Percentiles rank a stretch among this genome's conserved stretches.
phyloP scores from a whole-genome alignment of 2,888 invertebrate genomes.

The Spatulosminthurus flaviceps region DNA sequence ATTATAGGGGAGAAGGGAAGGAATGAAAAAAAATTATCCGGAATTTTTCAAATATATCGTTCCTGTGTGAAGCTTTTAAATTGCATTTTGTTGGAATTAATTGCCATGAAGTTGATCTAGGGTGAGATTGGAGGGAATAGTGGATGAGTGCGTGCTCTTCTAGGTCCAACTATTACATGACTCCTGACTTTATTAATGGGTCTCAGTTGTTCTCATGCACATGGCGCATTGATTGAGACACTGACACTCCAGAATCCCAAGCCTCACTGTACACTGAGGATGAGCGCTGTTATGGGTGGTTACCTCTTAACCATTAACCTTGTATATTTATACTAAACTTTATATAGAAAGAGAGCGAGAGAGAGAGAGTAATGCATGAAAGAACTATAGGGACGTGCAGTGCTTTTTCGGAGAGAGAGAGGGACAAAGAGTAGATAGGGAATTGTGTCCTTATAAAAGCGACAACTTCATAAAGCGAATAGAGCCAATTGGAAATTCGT shows the following conservation, averaged over 20 bases:
- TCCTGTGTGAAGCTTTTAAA: not conserved
- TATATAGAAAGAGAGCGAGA: not conserved
- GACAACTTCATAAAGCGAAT: constrained; percentile 31
- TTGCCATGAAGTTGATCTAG: constrained; percentile 18
- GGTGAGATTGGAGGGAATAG: constrained; percentile 5
- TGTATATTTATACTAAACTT: not conserved
- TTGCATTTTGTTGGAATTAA: constrained; percentile 3
- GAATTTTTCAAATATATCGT: not conserved
- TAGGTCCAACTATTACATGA: constrained; percentile 20
- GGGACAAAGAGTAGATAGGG: too few species aligned
- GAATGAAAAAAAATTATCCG: not conserved
- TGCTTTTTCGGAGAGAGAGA: not conserved
- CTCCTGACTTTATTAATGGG: constrained; percentile 45
- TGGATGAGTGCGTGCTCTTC: constrained; percentile 19
- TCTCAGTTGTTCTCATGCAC: constrained; percentile 31
- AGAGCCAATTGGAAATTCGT: constrained; percentile 35
- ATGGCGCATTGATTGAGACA: constrained; percentile 44
- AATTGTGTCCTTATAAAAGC: not conserved
- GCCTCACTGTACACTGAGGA: too few species aligned
- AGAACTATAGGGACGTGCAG: too few species aligned
- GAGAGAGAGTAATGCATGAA: not conserved
- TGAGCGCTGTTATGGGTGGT: not conserved
- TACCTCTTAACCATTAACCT: not conserved
- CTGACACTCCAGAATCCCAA: not conserved
- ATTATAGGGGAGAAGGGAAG: too few species aligned